Evolutionary conservation across 2,888 invertebrate genomes (phyloP).

Genomic region (Odontocerum albicorne): DNA sequence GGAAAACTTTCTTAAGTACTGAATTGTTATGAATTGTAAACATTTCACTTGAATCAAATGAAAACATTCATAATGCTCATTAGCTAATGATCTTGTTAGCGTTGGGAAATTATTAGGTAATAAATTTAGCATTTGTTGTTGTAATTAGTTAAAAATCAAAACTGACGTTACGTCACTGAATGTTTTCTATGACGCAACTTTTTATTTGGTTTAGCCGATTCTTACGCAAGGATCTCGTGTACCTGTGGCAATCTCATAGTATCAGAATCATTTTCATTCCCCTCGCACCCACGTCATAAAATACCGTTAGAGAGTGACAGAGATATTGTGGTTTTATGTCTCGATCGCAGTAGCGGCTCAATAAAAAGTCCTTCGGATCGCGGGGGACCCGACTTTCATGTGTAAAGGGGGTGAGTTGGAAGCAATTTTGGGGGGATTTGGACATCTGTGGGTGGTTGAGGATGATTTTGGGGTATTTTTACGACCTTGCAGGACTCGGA

Average conservation of each 20-base stretch:
- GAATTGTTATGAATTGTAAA: no score
- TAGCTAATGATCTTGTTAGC: no score
- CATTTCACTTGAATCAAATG: no score
- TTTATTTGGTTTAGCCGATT: constrained; percentile 31
- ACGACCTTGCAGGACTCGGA: constrained; percentile 18
- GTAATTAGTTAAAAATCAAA: no score
- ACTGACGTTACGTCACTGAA: constrained; percentile 13
- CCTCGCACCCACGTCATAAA: neutral
- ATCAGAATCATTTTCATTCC: constrained; percentile 14
- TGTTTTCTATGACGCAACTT: constrained; percentile 33
- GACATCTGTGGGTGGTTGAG: constrained; percentile 1
- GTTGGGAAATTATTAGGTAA: no score
- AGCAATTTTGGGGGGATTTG: neutral
- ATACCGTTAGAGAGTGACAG: neutral
- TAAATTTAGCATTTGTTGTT: no score
- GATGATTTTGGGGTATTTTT: constrained; percentile 15
- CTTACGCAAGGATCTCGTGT: constrained; percentile 9
- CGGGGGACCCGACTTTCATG: neutral
- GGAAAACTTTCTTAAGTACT: no score
- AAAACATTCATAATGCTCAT: no score
- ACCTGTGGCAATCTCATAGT: constrained; percentile 18
- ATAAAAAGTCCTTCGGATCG: constrained; percentile 17
- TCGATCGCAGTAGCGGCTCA: constrained; percentile 17
- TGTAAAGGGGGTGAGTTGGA: constrained; percentile 3
- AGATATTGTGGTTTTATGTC: constrained; percentile 6